These are phyloP conservation scores for Ceyx erithaca DNA, from an alignment of 2,797 vertebrate genomes.

Conservation along the genomic window DNA sequence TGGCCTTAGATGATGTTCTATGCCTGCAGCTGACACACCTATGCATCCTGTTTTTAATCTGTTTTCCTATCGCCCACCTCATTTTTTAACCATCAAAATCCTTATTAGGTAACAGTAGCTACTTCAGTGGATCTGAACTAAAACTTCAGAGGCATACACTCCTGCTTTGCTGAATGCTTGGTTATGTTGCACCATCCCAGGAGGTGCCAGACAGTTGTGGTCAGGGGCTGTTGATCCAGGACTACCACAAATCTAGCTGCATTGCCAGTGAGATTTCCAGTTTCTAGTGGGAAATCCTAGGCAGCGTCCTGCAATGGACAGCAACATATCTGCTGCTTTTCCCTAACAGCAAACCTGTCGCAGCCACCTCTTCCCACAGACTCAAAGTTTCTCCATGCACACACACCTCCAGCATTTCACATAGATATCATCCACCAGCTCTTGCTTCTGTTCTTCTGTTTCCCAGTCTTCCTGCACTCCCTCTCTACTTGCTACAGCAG, in stretches of 20 bases:
- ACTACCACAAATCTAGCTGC: background rate
- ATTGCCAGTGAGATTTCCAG: background rate
- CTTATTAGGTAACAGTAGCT: background rate
- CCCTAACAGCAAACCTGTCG: rapidly evolving
- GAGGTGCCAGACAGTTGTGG: background rate
- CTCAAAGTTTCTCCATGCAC: background rate
- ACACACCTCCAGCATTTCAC: background rate
- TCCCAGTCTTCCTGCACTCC: background rate
- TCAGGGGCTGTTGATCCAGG: background rate
- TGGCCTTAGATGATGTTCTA: background rate
- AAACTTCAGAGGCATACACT: background rate
- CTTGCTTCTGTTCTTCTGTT: background rate
- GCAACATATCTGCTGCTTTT: background rate
- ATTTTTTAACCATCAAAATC: background rate
- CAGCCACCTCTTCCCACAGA: background rate
- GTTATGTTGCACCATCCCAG: background rate
- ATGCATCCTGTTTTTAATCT: background rate
- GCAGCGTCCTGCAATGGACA: background rate
- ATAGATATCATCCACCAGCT: rapidly evolving
- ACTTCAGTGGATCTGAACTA: background rate
- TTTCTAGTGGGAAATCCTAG: background rate
- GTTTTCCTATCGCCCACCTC: background rate
- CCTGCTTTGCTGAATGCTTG: background rate
- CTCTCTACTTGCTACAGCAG: background rate
- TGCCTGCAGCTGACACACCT: background rate